Base-by-base conservation (phyloP, 2,113 vertebrate species). In the Alouatta palliata region DNA sequence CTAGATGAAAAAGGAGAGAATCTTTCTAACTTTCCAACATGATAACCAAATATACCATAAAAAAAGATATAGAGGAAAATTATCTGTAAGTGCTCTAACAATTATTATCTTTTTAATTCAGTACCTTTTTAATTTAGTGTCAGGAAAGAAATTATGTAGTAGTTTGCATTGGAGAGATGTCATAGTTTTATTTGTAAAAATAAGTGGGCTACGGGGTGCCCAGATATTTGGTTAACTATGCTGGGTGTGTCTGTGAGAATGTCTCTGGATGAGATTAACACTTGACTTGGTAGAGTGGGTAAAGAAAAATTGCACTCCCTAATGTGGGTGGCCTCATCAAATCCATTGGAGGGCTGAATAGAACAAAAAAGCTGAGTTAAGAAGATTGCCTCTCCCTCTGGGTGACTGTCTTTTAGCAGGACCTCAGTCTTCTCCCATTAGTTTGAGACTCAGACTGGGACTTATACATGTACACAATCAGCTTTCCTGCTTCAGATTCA, bases 401-500 rank as follows among this genome's bases (percentile, higher is more conserved):
- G 30, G 27, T 32, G 27, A 64, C 27, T 64, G 27, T 64, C 27
- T 64, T 64, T 64, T 32, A 12, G 61, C 10, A 64, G 54, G 27
- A 27, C 3, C 73, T 30, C 27, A 71, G 43, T 11, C 10, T 40
- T 52, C 54, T 8, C 16, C 27, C 61, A 7, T 40, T 66, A 13
- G 6, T 23, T 8, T n/a, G 11, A 1, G 20, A 35, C 5, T 43
- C n/a, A 43, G 4, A 16, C 7, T 30, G n/a, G 1, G 43, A 43
- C 3, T 70, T 8, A 10, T 6, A 64, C 12, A 64, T 13, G 30
- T 6, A 64, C 12, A 40, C 6, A 52, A 47, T 66, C 19, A 32
- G 27, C 27, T 86, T 13, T 52, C 8, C 45, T 54, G 8, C 23
- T 58, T 32, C 49, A 54, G 13, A 56, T 8, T 79, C 9, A 8